Evolutionary conservation across 1,140 invertebrate genomes (phyloP).

Genomic region (Gonatopus flavifemur): DNA sequence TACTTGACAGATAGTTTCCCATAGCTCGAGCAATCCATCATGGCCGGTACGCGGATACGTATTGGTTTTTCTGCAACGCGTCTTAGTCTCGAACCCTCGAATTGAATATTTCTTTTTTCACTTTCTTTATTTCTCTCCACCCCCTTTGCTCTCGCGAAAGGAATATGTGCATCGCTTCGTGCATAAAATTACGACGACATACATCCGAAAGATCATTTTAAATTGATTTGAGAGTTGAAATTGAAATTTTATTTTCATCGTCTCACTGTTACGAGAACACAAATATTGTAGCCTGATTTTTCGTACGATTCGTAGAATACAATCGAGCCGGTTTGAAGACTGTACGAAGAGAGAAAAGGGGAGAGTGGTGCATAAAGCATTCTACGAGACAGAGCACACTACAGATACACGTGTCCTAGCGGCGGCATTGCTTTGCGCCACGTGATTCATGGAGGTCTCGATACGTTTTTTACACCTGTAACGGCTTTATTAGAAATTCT

Average conservation of each 20-base stretch:
- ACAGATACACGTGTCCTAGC: conserved; percentile 48
- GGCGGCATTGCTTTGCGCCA: conserved; percentile 47
- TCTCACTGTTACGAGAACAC: no score
- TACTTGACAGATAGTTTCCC: conserved; percentile 60
- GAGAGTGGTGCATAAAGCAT: conserved; percentile 22
- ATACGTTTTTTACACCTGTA: conserved; percentile 51
- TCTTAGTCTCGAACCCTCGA: conserved; percentile 48
- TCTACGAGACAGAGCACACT: conserved; percentile 27
- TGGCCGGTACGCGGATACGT: conserved; percentile 53
- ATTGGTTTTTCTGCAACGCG: conserved; percentile 51
- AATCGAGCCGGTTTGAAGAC: conserved; percentile 1
- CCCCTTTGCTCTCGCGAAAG: no score
- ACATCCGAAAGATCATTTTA: no score
- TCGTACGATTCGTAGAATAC: no score
- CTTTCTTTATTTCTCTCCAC: neutral
- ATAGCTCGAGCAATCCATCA: conserved; percentile 57
- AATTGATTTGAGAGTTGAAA: no score
- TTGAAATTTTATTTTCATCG: no score
- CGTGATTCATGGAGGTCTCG: conserved; percentile 54
- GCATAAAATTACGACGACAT: no score
- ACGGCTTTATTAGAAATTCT: conserved; percentile 58
- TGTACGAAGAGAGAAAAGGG: neutral
- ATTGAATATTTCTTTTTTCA: conserved; percentile 43
- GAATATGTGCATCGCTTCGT: no score
- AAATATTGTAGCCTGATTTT: no score